Evolutionary conservation across 2,113 vertebrate genomes (phyloP).

Genomic region (Psittacara wagleri): DNA sequence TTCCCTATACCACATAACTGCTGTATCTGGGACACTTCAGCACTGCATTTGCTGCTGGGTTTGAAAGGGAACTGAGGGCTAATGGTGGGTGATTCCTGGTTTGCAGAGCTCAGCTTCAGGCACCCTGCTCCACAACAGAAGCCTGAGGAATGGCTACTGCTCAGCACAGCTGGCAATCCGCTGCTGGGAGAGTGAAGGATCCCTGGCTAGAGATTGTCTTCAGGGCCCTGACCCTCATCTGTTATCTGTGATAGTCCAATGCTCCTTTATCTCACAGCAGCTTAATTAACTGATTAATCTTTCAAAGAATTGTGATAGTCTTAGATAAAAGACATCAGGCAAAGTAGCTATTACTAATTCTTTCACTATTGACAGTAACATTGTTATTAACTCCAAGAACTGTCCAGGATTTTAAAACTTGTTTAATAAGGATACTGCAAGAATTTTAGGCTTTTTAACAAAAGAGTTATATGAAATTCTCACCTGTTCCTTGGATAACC

Average conservation of each 20-base stretch:
- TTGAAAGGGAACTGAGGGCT: background rate
- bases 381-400: background rate
- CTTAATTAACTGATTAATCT: constrained; percentile 50
- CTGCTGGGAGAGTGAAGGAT: background rate
- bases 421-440: background rate
- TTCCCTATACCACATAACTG: background rate
- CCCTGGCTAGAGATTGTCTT: background rate
- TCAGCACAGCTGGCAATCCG: accelerated
- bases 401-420: background rate
- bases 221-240: background rate
- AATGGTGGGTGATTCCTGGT: background rate
- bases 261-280: constrained; percentile 8
- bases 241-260: background rate
- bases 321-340: background rate
- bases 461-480: background rate
- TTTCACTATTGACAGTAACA: accelerated
- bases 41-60: background rate
- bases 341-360: background rate
- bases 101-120: background rate
- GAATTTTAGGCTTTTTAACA: background rate
- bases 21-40: background rate
- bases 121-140: background rate
- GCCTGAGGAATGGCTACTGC: accelerated
- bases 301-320: background rate
- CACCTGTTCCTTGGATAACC: background rate